Evolutionary conservation across 2,888 invertebrate genomes (phyloP), one percentile per base, ranked within the genome.

Genomic region (Oligia fasciuncula): DNA sequence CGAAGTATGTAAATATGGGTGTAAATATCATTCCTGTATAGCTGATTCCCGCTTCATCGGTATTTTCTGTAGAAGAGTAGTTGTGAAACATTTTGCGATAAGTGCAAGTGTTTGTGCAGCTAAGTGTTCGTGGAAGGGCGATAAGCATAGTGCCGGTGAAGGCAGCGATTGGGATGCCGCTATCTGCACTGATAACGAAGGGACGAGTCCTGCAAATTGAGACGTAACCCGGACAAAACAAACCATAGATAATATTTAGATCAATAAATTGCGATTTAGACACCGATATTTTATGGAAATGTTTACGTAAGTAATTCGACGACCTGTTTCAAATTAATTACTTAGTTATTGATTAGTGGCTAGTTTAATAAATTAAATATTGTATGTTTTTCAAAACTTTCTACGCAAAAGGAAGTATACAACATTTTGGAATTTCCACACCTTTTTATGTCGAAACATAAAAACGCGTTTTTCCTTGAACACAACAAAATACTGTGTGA

Each of bases 21-120:
- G n/a, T 46, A 46, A 67, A 57, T 54, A 46, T 72, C 51, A 81
- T 70, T 78, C 71, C 29, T 68, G 8, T n/a, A 14, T 23, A 8
- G 23, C 49, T 51, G n/a, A 62, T 77, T 67, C 73, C 63, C 76
- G 80, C 76, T 78, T 62, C 72, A 85, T 87, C 83, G 73, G 75
- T 88, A 88, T 90, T 74, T 91, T 90, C 90, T 90, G 83, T 86
- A 89, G 90, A 91, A 91, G 79, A 85, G 87, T 83, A 89, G 93
- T 95, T 95, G 94, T 94, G 94, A 95, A 96, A 95, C 92, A 93
- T 93, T 94, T 94, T 88, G 94, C 95, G 95, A 96, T 96, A 95
- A 94, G 90, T 92, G 91, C 93, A 94, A 94, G 94, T 95, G 95
- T 95, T 95, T 95, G 94, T 92, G 90, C 91, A 92, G 87, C 86